A percentile compares a stretch with the other conserved stretches of the same genome.
Evolutionary conservation across 2,797 vertebrate genomes (phyloP).

Genomic region (Neosilurus mollespiculum): DNA sequence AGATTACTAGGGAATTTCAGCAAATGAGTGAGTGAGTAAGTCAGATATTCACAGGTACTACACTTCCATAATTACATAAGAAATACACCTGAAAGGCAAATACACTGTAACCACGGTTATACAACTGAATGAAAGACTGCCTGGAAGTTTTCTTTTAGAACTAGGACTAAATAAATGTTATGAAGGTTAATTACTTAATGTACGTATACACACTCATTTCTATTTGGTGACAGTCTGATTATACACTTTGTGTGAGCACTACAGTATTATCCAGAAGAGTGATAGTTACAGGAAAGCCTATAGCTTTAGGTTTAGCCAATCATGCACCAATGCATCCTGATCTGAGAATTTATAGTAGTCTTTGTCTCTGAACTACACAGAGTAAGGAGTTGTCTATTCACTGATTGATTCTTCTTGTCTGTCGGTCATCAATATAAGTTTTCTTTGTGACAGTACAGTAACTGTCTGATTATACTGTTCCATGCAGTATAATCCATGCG

Average conservation of each 20-base stretch:
- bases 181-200: background rate
- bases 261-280: no score
- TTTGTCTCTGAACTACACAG: background rate
- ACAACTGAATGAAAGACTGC: background rate
- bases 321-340: background rate
- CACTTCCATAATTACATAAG: background rate
- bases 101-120: background rate
- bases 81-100: background rate
- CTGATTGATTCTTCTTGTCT: background rate
- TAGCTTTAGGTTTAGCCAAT: background rate
- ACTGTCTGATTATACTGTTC: background rate
- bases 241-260: background rate
- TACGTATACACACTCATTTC: background rate
- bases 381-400: background rate
- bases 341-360: background rate
- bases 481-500: no score
- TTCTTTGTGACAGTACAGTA: background rate
- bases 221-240: background rate
- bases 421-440: background rate
- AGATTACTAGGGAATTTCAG: no score
- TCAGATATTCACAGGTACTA: background rate
- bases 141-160: background rate
- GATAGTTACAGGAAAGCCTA: background rate
- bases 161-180: background rate
- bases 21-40: no score